These are phyloP conservation scores for Lonchura striata DNA, from an alignment of 2,113 vertebrate genomes.

Conservation along the genomic window DNA sequence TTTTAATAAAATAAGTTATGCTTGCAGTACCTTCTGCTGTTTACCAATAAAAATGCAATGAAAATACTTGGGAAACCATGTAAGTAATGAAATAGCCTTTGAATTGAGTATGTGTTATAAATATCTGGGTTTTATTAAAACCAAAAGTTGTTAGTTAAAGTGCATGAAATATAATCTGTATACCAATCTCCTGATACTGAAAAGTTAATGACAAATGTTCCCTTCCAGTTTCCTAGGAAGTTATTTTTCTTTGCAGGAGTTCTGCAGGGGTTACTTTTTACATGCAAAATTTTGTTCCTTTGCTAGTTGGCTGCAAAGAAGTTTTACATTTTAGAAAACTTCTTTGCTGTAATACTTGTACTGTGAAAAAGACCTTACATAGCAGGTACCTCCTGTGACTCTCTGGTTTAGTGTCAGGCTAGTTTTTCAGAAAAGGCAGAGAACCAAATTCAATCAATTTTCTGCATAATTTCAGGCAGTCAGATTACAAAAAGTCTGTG, in stretches of 20 bases:
- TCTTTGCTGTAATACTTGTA: not conserved
- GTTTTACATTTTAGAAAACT: not conserved
- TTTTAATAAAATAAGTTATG: slow-evolving; percentile 26
- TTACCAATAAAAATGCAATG: slow-evolving; percentile 28
- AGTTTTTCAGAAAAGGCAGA: not conserved
- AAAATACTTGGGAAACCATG: slow-evolving; percentile 7
- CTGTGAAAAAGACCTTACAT: not conserved
- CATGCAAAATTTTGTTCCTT: not conserved
- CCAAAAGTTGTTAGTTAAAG: not conserved
- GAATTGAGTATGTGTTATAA: not conserved
- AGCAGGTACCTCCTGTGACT: not conserved
- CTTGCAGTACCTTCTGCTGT: slow-evolving; percentile 11
- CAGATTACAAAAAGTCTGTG: not conserved
- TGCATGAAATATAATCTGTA: not conserved
- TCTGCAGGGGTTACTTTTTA: not conserved
- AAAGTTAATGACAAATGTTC: not conserved
- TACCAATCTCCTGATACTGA: not conserved
- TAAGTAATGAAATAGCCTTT: not conserved
- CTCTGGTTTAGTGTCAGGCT: not conserved
- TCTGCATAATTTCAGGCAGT: not conserved
- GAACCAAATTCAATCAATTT: not conserved
- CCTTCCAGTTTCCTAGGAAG: not conserved
- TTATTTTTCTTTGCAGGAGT: not conserved
- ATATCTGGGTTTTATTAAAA: not conserved
- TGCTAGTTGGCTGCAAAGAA: not conserved